phyloP scores from a whole-genome alignment of 2,888 invertebrate species.

The Melanophora roralis region DNA sequence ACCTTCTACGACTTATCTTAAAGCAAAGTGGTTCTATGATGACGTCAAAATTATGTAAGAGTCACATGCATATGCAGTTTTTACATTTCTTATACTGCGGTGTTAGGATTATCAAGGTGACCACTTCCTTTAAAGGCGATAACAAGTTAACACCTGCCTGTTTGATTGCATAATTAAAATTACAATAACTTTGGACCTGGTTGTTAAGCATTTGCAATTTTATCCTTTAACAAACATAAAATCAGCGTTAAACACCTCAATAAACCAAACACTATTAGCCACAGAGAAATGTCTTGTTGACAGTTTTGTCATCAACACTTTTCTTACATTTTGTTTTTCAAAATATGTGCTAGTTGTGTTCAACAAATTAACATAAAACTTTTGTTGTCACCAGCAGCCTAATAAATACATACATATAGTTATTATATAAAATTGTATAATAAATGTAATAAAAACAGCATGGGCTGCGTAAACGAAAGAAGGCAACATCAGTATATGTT shows the following conservation, averaged over 20 bases:
- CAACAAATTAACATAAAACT: background rate
- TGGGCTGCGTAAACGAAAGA: background rate
- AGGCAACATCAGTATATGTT: constrained; percentile 24
- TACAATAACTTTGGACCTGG: background rate
- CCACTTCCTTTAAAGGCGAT: too few species aligned
- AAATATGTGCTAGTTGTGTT: background rate
- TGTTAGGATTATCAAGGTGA: too few species aligned
- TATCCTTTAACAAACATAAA: background rate
- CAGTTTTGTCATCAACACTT: constrained; percentile 49
- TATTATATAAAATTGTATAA: background rate
- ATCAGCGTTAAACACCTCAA: background rate
- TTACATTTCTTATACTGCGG: too few species aligned
- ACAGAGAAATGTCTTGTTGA: constrained; percentile 30
- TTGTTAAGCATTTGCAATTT: background rate
- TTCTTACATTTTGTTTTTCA: background rate
- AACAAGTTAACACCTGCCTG: background rate
- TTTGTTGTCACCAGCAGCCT: background rate
- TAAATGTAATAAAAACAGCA: constrained; percentile 53
- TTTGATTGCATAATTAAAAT: background rate
- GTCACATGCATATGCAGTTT: too few species aligned
- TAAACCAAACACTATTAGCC: constrained; percentile 24
- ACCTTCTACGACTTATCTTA: too few species aligned
- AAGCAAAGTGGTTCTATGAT: too few species aligned
- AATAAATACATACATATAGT: background rate
- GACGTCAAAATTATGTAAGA: too few species aligned